A percentile compares a stretch with the other conserved stretches of the same genome.
phyloP scores from a whole-genome alignment of 2,113 vertebrate species.

The Megaleporinus macrocephalus region DNA sequence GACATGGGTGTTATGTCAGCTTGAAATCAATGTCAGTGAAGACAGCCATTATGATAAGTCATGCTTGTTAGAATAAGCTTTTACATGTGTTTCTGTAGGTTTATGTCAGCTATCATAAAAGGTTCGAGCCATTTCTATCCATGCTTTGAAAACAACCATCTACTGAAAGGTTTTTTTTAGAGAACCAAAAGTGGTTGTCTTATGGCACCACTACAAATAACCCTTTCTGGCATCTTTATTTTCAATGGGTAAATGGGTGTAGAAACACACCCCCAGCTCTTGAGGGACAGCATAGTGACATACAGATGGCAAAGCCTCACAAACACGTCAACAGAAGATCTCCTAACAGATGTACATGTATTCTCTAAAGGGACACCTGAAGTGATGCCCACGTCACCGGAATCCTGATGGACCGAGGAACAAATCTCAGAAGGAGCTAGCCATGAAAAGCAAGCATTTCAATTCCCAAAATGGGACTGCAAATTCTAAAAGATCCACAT shows the following conservation, averaged over 20 bases:
- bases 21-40: no score
- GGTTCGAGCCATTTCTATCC: not conserved
- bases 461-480: not conserved
- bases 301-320: not conserved
- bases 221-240: not conserved
- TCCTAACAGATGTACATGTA: not conserved
- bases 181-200: not conserved
- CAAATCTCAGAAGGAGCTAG: not conserved
- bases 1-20: no score
- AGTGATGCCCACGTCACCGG: not conserved
- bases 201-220: not conserved
- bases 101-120: no score
- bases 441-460: not conserved
- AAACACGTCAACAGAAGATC: not conserved
- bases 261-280: not conserved
- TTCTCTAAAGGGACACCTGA: not conserved
- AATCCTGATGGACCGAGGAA: not conserved
- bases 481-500: not conserved
- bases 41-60: not conserved
- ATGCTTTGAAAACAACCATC: not conserved
- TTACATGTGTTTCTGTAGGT: not conserved
- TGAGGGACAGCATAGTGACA: not conserved
- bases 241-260: not conserved
- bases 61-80: not conserved
- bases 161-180: not conserved